Base-by-base conservation (phyloP, 2,113 vertebrate species). In the Melospiza georgiana region DNA sequence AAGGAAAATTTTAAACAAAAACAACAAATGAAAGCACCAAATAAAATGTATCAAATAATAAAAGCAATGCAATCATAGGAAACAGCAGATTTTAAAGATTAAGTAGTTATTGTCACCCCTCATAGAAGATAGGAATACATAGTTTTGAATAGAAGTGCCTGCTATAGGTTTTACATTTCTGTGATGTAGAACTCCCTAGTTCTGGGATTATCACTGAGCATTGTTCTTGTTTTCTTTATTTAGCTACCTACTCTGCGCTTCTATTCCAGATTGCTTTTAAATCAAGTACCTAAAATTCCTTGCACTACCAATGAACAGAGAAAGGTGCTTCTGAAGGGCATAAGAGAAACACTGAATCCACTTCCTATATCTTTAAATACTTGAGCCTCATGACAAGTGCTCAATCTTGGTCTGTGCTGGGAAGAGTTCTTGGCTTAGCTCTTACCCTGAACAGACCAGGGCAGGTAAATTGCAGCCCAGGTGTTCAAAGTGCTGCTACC, bases 171-270 rank as follows among this genome's bases (percentile, higher is more conserved):
- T 94, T 90, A 51, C 7, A 24, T 43, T 67, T 33, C 37, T 57
- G 9, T 33, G 33, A 55, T 1, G 0, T 23, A 21, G 31, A n/a
- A n/a, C 11, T 63, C 44, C 11, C 5, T 22, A 62, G 18, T 33
- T 88, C 27, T 77, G 46, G 7, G 31, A 39, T 43, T 67, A 28
- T 51, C 35, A 46, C 14, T 80, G 24, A 61, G 35, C 18, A 51
- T 0, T 80, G 35, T 22, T 61, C 33, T 39, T 37, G 6, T 81
- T 39, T 39, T 39, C 59, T 68, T 86, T 86, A 23, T 80, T 83
- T 89, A 2, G 0, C 18, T 23, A 30, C 5, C 8, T 76, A 21
- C 15, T 55, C 41, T 39, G 13, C 41, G 12, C 6, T 94, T 62
- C 5, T 52, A 16, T 80, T 83, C 23, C 55, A 61, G 13, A 1